These are phyloP conservation scores for Sycophaga agraensis DNA, from an alignment of 1,140 invertebrate genomes.

Conservation along the genomic window DNA sequence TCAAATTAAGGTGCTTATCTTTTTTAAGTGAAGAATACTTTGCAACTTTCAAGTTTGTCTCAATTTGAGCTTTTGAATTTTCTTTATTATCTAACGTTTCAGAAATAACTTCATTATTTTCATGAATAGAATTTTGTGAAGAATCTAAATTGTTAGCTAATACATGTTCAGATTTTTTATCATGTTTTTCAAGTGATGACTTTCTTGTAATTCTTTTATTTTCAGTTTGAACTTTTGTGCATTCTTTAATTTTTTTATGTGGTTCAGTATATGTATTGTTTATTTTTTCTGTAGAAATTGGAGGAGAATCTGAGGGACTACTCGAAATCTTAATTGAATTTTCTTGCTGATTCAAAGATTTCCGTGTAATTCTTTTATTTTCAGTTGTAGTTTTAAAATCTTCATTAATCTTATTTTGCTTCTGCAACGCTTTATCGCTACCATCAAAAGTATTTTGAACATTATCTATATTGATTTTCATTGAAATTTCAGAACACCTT, in stretches of 20 bases:
- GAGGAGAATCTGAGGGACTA: background rate
- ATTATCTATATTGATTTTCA: background rate
- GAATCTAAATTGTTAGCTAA: background rate
- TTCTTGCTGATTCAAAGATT: background rate
- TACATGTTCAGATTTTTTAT: background rate
- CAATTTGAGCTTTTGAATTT: conserved; percentile 18
- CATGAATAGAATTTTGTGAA: background rate
- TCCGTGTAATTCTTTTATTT: background rate
- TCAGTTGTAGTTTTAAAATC: background rate
- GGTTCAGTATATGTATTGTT: background rate
- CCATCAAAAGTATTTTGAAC: background rate
- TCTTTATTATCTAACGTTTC: conserved; percentile 15
- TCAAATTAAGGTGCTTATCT: background rate
- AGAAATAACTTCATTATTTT: background rate
- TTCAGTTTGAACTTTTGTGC: background rate
- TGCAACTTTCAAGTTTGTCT: background rate
- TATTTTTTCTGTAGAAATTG: background rate
- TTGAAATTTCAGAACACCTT: background rate
- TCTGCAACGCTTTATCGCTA: background rate
- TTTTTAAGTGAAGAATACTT: background rate
- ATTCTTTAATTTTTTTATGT: background rate
- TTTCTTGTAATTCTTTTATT: background rate
- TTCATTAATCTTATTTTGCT: background rate
- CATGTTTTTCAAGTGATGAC: background rate
- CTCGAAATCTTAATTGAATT: background rate